A percentile compares a stretch with the other conserved stretches of the same genome.
Conservation (phyloP, 2,888 invertebrate species). For the Andrena bicolor region DNA sequence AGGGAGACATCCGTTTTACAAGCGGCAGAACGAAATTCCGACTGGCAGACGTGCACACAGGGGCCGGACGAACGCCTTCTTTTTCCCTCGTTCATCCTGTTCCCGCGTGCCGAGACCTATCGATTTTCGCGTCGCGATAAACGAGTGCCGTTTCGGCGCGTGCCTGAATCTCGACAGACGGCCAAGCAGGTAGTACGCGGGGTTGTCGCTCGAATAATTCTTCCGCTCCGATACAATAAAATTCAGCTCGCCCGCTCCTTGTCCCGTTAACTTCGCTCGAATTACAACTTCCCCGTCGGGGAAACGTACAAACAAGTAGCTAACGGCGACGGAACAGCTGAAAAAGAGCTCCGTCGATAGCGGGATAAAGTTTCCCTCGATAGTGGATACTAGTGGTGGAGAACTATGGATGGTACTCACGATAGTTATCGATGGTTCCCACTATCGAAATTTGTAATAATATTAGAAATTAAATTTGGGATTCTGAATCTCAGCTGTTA, state of each 20-base stretch:
- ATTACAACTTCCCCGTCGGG: neutral
- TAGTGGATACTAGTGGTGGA: slow-evolving; percentile 6
- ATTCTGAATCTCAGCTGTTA: too few relatives aligned
- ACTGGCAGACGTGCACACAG: slow-evolving; percentile 10
- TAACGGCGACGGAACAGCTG: neutral
- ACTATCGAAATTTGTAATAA: too few relatives aligned
- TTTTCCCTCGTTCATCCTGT: slow-evolving; percentile 21
- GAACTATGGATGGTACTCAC: too few relatives aligned
- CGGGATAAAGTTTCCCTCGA: neutral
- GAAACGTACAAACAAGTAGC: slow-evolving; percentile 22
- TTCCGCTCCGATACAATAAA: neutral
- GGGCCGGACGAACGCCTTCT: neutral
- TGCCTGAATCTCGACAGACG: slow-evolving; percentile 52
- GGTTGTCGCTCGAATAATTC: slow-evolving; percentile 45
- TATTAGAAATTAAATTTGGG: too few relatives aligned
- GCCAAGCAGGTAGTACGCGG: neutral
- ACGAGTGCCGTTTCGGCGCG: slow-evolving; percentile 45
- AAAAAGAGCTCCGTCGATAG: slow-evolving; percentile 13
- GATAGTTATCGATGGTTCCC: too few relatives aligned
- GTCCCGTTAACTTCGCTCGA: neutral
- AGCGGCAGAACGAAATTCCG: slow-evolving; percentile 41
- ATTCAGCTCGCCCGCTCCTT: neutral
- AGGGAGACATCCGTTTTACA: slow-evolving; percentile 6
- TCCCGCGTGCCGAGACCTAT: slow-evolving; percentile 27
- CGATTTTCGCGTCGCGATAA: slow-evolving; percentile 59